Base-by-base conservation (phyloP, 2,797 vertebrate species). In the Gadopsis bispinosus region DNA sequence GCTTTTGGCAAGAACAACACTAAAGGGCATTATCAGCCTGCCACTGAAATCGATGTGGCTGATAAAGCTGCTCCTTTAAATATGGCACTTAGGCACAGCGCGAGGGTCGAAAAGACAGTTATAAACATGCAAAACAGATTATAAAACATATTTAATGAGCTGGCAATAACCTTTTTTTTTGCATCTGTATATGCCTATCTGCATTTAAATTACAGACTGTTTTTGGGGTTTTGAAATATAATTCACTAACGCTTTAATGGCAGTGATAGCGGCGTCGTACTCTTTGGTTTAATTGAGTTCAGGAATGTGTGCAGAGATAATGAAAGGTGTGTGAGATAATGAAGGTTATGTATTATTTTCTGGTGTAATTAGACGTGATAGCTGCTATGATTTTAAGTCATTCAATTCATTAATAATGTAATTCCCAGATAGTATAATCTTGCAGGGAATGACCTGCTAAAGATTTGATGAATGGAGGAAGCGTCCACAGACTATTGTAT, bases 11-110 rank as follows among this genome's bases (percentile, higher is more conserved):
- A 79, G 81, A 90, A 84, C 83, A 85, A 84, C 88, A 85, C 80
- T 87, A 87, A 87, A 82, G 83, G 66, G 72, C 84, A 88, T 93
- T 85, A 92, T 83, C 83, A 86, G 84, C 71, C 86, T 89, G 89
- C 86, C 88, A 78, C 66, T 77, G 73, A 63, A 90, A 91, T 91
- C 77, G 55, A 92, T 88, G 82, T 16, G 59, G 68, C 79, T 87
- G 84, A 92, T 90, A 82, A 88, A 88, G 83, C 43, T 19, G 74
- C 58, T 76, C 51, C 60, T 81, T 64, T 59, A 67, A 82, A 89
- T 74, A 53, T 61, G 69, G 75, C 79, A 73, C 74, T 73, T 53
- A 19, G 69, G 69, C 64, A 31, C 39, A 62, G 76, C 48, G 4
- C n/a, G 1, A 56, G 60, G 62, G 62, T 26, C 59, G 58, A 69